Evolutionary conservation across 2,797 vertebrate species (phyloP).

Genomic region (Anguilla marmorata): DNA sequence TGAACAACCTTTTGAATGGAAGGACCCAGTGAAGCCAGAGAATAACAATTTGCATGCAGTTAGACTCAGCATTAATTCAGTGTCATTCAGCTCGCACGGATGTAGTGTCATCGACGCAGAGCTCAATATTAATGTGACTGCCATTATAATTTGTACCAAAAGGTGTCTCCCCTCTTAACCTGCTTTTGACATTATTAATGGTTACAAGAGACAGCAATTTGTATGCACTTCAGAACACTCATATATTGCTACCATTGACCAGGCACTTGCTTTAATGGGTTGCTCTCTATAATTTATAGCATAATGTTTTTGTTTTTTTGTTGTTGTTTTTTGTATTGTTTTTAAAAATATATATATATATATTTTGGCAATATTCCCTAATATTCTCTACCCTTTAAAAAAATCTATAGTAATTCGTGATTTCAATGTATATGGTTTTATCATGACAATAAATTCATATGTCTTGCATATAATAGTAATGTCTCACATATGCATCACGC

Average conservation of each 20-base stretch:
- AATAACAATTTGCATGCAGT: background rate
- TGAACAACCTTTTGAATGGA: background rate
- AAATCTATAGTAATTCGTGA: background rate
- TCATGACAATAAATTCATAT: background rate
- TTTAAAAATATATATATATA: background rate
- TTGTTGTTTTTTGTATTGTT: background rate
- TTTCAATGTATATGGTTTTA: background rate
- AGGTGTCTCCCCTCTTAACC: background rate
- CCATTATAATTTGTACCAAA: background rate
- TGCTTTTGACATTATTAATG: background rate
- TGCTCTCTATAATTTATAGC: background rate
- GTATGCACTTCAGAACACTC: background rate
- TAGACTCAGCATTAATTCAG: background rate
- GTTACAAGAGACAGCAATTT: background rate
- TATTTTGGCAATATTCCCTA: background rate
- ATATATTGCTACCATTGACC: background rate
- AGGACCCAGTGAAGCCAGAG: background rate
- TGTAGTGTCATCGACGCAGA: background rate
- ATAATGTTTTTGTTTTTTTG: background rate
- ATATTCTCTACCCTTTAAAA: background rate
- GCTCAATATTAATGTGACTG: background rate
- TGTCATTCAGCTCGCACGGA: background rate
- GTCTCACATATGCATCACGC: background rate
- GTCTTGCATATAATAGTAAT: background rate
- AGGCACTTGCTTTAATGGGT: background rate